Evolutionary conservation across 2,888 invertebrate genomes (phyloP), one percentile per base, ranked within the genome.

Genomic region (Lasioglossum villosulum): DNA sequence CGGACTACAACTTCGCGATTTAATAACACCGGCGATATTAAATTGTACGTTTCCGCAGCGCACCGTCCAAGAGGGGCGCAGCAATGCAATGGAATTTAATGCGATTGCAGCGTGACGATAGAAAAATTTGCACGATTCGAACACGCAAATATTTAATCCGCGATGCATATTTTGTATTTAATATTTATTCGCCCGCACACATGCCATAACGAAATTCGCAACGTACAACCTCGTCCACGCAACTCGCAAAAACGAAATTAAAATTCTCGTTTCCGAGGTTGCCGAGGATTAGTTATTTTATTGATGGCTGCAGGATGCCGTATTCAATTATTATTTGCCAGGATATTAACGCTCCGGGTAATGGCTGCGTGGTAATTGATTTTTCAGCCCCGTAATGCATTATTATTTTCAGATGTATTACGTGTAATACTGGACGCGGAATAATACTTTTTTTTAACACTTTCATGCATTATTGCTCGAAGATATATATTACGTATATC

Each of bases 11-110:
- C 37, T 16, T 37, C 19, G n/a, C 23, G 19, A 68, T 68, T 68
- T 37, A 68, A 68, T 68, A 68, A 68, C 68, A 23, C 37, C 68
- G 37, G 4, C 68, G 68, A 68, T 68, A 68, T 68, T 68, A 37
- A 68, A 68, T 68, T 37, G 68, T 37, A 37, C 12, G 37, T 39
- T 68, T 68, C 68, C 23, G 23, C 37, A 14, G 23, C 37, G 23
- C 68, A 2, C 34, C 34, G 19, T 37, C 59, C 23, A 12, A 68
- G 68, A 4, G 37, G 5, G 23, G 19, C 34, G 37, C 63, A 16
- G 30, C 30, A 30, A 19, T 1, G 30, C 68, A 23, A 68, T 37
- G 68, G 34, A 68, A 68, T 68, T 68, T 68, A 68, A 68, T 68
- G 37, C 37, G 68, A 68, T 68, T 68, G 68, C 68, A 68, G 37